Evolutionary conservation across 2,888 invertebrate species (phyloP), one percentile per base, ranked within the genome.

Genomic region (Hydropsyche betteni): DNA sequence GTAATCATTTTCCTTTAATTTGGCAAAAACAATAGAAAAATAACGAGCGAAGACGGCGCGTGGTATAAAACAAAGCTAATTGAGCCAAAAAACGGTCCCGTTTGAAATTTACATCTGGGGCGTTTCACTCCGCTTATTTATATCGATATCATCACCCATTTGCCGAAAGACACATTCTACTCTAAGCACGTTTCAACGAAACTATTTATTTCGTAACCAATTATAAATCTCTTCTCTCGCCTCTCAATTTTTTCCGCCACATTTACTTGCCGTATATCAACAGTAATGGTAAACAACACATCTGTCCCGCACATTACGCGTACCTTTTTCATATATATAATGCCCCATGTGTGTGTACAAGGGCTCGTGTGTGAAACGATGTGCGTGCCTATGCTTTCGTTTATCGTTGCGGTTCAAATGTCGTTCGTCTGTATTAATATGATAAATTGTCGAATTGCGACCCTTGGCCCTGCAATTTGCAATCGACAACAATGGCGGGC

Each of bases 1-100:
- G 10, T 61, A 34, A 64, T 64, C n/a, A 10, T 64, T 36, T 64
- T 64, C 34, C 36, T 64, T 64, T 64, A 36, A 64, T 64, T 64
- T 36, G 7, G 36, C 64, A 8, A 34, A 64, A 64, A 7, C 5
- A 33, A 61, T 2, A 61, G 61, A 33, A 33, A 61, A 61, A 33
- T 61, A 61, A 61, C 24, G 34, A 24, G 24, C 24, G 24, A 24
- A 64, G 12, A 36, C 34, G 34, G 34, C 6, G 55, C 24, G 24
- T 1, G 24, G 24, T 24, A 24, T 24, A n/a, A 55, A 16, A 34
- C 2, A 64, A 36, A 64, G 36, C 34, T 36, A 64, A 64, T 64
- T 36, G 64, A 64, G 64, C 64, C 34, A 36, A 64, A 64, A 64
- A 12, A 44, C 44, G 44, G 24, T 24, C 44, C 3, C 44, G 44